Evolutionary conservation across 2,888 invertebrate genomes (phyloP), one percentile per base, ranked within the genome.

Genomic region (Conistra vaccinii): DNA sequence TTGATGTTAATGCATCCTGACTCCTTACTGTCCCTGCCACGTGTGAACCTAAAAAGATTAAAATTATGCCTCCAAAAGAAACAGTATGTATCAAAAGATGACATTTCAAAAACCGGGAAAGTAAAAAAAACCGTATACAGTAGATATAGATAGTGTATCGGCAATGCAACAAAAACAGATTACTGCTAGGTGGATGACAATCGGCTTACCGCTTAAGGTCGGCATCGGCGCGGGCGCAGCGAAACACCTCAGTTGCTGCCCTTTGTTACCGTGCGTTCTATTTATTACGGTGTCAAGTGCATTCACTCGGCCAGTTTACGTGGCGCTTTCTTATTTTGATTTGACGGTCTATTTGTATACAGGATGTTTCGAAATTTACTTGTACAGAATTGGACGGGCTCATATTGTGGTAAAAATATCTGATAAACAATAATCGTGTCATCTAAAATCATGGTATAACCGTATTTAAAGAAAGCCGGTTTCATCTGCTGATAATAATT

Each of bases 231-330:
- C 89, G 89, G 84, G 87, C 87, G 89, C 89, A 90, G 84, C 89
- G 87, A 90, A 90, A 91, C 90, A 88, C 91, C 90, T 83, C 80
- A 85, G 88, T 78, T 81, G 86, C 87, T 81, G 83, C 80, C 90
- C 89, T 91, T 93, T 93, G 92, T 93, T 90, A 83, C 80, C 86
- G 83, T 75, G 89, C 88, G 89, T 90, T 90, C 93, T 93, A 93
- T 95, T 94, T 94, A 93, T 94, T 93, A 92, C 90, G 91, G 93
- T 93, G 94, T 94, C 94, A 93, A 94, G 93, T 94, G 93, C 93
- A 91, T 92, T 93, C 92, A 92, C 89, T 90, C 90, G 89, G 89
- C 90, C 88, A 87, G 89, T 91, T 91, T 91, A 91, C 90, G 91
- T 90, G 92, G 93, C 92, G 92, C 92, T 93, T 93, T 93, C 91